Evolutionary conservation across 2,797 vertebrate species (phyloP).

Genomic region (Lateolabrax maculatus): DNA sequence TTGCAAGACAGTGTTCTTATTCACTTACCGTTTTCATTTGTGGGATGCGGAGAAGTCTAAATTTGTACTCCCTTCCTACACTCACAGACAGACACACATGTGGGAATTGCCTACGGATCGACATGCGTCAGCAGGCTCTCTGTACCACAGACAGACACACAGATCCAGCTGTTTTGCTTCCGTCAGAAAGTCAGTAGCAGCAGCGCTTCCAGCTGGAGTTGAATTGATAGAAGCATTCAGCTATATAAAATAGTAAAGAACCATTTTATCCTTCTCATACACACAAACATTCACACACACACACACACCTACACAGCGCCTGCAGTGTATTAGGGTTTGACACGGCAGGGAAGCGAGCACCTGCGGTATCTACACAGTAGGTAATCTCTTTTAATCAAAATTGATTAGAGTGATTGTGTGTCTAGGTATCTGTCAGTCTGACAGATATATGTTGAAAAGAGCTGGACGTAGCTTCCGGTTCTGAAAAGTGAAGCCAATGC

Average conservation of each 20-base stretch:
- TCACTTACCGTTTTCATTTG: neutral
- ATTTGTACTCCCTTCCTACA: neutral
- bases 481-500: too few species aligned
- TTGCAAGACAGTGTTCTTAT: neutral
- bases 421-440: neutral
- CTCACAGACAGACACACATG: neutral
- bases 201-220: slow-evolving; percentile 41
- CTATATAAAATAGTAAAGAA: slow-evolving; percentile 36
- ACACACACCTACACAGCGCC: neutral
- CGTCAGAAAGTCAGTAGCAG: slow-evolving; percentile 31
- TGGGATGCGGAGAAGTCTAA: neutral
- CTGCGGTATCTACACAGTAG: slow-evolving; percentile 39
- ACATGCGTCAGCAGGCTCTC: slow-evolving; percentile 20
- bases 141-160: slow-evolving; percentile 3
- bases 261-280: neutral
- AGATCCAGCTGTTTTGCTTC: slow-evolving; percentile 49
- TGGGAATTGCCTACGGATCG: neutral
- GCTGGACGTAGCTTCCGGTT: too few species aligned
- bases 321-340: slow-evolving; percentile 13
- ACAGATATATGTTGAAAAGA: too few species aligned
- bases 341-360: slow-evolving; percentile 28
- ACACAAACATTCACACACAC: neutral
- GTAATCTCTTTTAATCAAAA: slow-evolving; percentile 62
- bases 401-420: slow-evolving; percentile 11
- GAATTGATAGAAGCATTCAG: slow-evolving; percentile 46